A percentile compares a stretch with the other conserved stretches of the same genome.
Conservation (phyloP, 2,113 vertebrate genomes). For the Melanotaenia duboulayi region DNA sequence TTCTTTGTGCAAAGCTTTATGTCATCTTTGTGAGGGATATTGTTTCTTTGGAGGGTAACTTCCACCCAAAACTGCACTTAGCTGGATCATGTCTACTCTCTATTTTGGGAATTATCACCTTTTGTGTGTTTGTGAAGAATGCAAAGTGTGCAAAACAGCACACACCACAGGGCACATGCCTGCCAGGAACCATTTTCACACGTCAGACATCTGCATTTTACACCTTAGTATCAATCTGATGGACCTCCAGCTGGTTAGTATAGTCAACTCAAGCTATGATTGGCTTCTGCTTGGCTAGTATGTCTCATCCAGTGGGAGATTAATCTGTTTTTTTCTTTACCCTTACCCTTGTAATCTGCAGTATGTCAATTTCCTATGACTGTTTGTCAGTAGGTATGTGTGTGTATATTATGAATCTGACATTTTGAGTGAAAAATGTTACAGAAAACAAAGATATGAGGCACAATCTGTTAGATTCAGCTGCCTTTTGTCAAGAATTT, state of each 20-base stretch:
- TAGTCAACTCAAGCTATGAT: conserved; percentile 15
- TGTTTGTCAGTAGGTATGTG: background rate
- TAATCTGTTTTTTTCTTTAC: background rate
- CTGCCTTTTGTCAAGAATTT: conserved; percentile 5
- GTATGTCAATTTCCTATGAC: background rate
- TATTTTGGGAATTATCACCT: conserved; percentile 7
- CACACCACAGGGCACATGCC: background rate
- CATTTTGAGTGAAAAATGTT: conserved; percentile 14
- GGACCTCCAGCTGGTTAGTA: conserved; percentile 12
- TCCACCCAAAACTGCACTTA: background rate
- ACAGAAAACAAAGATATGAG: background rate
- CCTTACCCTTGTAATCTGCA: background rate
- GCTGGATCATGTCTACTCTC: background rate
- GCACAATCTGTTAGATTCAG: background rate
- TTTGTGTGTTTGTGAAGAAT: conserved; percentile 13
- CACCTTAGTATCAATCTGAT: conserved; percentile 20
- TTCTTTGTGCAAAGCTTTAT: background rate
- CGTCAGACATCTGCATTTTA: conserved; percentile 56
- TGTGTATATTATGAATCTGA: conserved; percentile 14
- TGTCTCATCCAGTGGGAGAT: background rate
- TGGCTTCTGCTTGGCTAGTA: background rate
- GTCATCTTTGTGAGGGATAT: background rate
- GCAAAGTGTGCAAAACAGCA: background rate
- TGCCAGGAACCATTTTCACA: conserved; percentile 48
- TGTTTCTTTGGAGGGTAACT: background rate